phyloP scores from a whole-genome alignment of 2,888 invertebrate genomes.

The Tholera decimalis region DNA sequence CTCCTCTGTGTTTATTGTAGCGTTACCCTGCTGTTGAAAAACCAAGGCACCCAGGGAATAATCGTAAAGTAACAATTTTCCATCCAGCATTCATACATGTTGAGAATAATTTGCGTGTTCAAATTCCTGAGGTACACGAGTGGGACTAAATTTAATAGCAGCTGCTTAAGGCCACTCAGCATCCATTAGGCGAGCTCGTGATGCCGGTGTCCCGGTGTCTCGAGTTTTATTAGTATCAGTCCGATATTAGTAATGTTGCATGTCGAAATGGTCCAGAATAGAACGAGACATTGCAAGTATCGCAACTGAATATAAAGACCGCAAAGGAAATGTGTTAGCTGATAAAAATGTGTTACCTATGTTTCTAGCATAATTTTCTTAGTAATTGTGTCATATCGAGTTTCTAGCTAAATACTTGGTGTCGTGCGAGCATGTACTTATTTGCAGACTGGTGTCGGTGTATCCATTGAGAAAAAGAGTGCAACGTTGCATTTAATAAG shows the following conservation, averaged over 20 bases:
- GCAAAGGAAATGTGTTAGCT: conserved; percentile 43
- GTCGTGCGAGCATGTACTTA: conserved; percentile 32
- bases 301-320: conserved; percentile 46
- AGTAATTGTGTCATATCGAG: conserved; percentile 50
- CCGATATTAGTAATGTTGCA: conserved; percentile 63
- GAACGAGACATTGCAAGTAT: conserved; percentile 41
- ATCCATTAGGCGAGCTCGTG: conserved; percentile 65
- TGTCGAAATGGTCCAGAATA: conserved; percentile 61
- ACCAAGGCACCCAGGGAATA: conserved; percentile 17
- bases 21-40: no score
- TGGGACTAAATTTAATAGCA: conserved; percentile 64
- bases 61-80: conserved; percentile 46
- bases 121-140: conserved; percentile 51
- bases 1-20: no score
- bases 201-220: conserved; percentile 58
- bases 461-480: conserved; percentile 31
- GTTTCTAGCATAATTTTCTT: conserved; percentile 41
- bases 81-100: conserved; percentile 52
- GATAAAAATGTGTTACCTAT: conserved; percentile 36
- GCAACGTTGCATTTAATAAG: conserved; percentile 24
- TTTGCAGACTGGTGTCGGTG: conserved; percentile 25
- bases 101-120: conserved; percentile 61
- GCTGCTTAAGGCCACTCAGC: conserved; percentile 62
- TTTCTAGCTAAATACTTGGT: conserved; percentile 44
- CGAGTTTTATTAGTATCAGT: conserved; percentile 58